phyloP scores from a whole-genome alignment of 1,140 invertebrate species.

The Bombus turneri region DNA sequence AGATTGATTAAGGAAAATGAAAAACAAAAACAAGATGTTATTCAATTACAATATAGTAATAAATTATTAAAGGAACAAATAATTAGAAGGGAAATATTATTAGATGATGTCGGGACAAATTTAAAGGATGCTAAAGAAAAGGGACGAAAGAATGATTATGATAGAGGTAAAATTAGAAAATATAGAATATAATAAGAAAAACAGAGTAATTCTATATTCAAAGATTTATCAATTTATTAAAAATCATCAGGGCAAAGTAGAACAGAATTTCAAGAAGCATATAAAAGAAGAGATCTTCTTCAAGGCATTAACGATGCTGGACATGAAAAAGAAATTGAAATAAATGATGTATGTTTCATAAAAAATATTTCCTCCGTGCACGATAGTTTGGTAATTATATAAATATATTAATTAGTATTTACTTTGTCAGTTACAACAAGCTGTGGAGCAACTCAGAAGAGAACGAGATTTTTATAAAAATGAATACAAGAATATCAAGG shows the following conservation, averaged over 20 bases:
- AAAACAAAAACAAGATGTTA: slow-evolving; percentile 78
- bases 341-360: slow-evolving; percentile 55
- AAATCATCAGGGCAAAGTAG: slow-evolving; percentile 52
- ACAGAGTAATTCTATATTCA: slow-evolving; percentile 25
- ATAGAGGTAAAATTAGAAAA: slow-evolving; percentile 48
- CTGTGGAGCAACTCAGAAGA: slow-evolving; percentile 75
- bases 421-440: slow-evolving; percentile 68
- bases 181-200: slow-evolving; percentile 26
- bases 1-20: slow-evolving; percentile 77
- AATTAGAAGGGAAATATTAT: slow-evolving; percentile 24
- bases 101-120: slow-evolving; percentile 4
- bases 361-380: not conserved
- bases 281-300: slow-evolving; percentile 35
- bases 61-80: slow-evolving; percentile 65
- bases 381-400: not conserved
- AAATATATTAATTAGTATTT: not conserved
- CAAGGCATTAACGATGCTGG: slow-evolving; percentile 35
- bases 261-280: not conserved
- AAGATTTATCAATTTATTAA: not conserved
- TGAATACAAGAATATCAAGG: slow-evolving; percentile 80
- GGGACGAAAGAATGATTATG: slow-evolving; percentile 56
- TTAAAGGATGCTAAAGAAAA: slow-evolving; percentile 45
- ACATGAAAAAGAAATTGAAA: slow-evolving; percentile 59
- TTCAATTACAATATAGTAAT: slow-evolving; percentile 77
- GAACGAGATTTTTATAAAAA: slow-evolving; percentile 83